Evolutionary conservation across 2,113 vertebrate genomes (phyloP), one percentile per base, ranked within the genome.

Genomic region (Neogale vison): DNA sequence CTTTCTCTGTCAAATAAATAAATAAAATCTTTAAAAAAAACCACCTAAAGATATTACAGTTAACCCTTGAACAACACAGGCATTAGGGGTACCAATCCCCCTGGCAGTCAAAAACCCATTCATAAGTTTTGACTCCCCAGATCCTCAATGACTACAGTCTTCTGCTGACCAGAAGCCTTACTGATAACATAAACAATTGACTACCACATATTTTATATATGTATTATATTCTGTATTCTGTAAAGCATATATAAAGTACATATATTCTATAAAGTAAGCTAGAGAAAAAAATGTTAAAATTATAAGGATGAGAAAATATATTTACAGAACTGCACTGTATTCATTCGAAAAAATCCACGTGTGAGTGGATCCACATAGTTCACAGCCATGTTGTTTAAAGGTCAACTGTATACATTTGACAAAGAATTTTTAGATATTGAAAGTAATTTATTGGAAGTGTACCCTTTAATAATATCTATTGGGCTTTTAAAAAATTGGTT

Each of bases 381-480:
- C 42, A 77, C 29, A 47, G 13, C 24, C 72, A 76, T 76, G 42
- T 4, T 74, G 36, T 76, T 47, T 15, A 47, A 31, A 42, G 74
- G 26, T 31, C 74, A 47, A 31, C 74, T 31, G 42, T 77, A 77
- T 47, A 47, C 42, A 47, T 18, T 90, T n/a, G 4, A 26, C 77
- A 83, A 88, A 71, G 24, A 80, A 80, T 26, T 96, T 83, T 88
- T 88, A 52, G 34, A 42, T 55, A 84, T n/a, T 94, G 71, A 50
- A 74, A 69, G 81, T 63, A 87, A 89, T 52, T 39, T 39, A 34
- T 79, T 88, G 31, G 72, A 77, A 63, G 36, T 61, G 4, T 34
- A 83, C 52, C 34, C 11, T 90, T 69, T 47, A 61, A 50, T 86
- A 17, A 1, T 55, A 74, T 42, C 31, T 82, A 7, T 3, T 63